phyloP scores from a whole-genome alignment of 2,797 vertebrate species.

The Eulemur rubriventer region DNA sequence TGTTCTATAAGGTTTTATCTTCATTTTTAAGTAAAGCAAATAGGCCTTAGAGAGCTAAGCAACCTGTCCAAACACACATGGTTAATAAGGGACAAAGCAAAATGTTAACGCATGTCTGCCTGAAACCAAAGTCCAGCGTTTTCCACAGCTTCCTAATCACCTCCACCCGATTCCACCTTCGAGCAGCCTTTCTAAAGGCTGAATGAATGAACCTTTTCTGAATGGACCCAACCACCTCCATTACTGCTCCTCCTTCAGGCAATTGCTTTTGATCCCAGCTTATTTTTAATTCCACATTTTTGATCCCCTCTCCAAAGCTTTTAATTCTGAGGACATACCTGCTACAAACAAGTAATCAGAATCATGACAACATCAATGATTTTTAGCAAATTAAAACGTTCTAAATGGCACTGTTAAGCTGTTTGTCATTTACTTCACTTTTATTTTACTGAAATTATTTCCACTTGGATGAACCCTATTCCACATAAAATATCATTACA shows the following conservation, averaged over 20 bases:
- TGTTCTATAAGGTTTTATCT: background rate
- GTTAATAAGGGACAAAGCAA: background rate
- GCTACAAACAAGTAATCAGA: background rate
- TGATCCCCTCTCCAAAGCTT: background rate
- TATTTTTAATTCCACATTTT: background rate
- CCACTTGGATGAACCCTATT: background rate
- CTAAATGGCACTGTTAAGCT: background rate
- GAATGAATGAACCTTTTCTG: background rate
- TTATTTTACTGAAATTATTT: conserved; percentile 3
- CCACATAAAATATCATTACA: conserved; percentile 1
- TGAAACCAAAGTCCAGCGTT: background rate
- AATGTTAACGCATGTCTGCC: background rate
- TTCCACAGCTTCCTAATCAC: background rate
- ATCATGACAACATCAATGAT: background rate
- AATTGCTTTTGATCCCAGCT: background rate
- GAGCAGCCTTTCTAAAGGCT: background rate
- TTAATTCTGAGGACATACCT: background rate
- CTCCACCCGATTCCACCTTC: background rate
- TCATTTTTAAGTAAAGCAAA: background rate
- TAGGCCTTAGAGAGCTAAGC: background rate
- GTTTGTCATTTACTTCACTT: background rate
- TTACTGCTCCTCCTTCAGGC: background rate
- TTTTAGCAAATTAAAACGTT: background rate
- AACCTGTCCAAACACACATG: background rate
- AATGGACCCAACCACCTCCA: no score